These are phyloP conservation scores for Sycophila sp. DNA, from an alignment of 1,140 invertebrate species.

Conservation along the genomic window DNA sequence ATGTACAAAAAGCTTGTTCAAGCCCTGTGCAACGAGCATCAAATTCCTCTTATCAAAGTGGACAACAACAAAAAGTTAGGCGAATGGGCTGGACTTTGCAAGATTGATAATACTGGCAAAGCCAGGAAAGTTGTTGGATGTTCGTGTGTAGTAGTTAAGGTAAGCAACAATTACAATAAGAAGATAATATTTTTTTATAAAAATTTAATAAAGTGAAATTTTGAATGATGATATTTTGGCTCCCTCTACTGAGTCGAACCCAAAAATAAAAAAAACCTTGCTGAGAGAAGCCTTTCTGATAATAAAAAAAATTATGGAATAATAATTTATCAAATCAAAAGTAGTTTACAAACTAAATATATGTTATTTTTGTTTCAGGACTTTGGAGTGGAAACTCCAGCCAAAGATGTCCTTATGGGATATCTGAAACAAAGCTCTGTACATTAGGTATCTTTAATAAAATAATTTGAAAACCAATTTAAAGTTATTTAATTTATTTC, in stretches of 20 bases:
- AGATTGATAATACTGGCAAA: constrained; percentile 99
- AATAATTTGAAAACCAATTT: constrained; percentile 47
- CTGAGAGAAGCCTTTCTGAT: constrained; percentile 59
- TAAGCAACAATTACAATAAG: too few relatives aligned
- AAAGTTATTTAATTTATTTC: constrained; percentile 40
- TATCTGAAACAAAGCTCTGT: constrained; percentile 79
- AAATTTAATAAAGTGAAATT: neutral
- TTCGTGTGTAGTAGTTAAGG: constrained; percentile 97
- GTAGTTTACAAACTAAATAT: constrained; percentile 28
- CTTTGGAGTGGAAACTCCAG: constrained; percentile 95
- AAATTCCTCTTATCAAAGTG: constrained; percentile 96
- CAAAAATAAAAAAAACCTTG: constrained; percentile 56
- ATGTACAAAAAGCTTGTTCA: constrained; percentile 98
- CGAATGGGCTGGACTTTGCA: constrained; percentile 99
- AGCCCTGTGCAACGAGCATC: constrained; percentile 97
- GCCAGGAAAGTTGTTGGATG: constrained; percentile 98
- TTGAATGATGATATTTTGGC: constrained; percentile 61
- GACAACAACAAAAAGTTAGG: constrained; percentile 99
- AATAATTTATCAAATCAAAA: constrained; percentile 7
- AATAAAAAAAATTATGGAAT: constrained; percentile 2
- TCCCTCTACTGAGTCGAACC: constrained; percentile 66
- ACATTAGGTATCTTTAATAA: constrained; percentile 62
- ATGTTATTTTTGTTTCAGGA: constrained; percentile 72
- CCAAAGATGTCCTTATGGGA: constrained; percentile 91
- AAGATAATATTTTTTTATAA: constrained; percentile 24